phyloP scores from a whole-genome alignment of 2,888 invertebrate species.

The Herminia tarsipennalis region DNA sequence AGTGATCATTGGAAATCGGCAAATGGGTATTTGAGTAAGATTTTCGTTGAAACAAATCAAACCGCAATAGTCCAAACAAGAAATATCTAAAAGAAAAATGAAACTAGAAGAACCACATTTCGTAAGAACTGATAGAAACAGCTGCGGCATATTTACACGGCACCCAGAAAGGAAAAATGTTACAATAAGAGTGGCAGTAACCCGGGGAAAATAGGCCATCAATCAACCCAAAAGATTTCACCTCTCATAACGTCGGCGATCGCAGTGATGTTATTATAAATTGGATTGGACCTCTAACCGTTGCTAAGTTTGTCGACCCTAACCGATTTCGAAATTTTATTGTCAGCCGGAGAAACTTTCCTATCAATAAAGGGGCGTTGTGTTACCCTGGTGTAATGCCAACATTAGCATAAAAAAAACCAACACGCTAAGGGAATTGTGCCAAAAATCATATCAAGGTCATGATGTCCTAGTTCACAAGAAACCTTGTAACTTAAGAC shows the following conservation, averaged over 20 bases:
- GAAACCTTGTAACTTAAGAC: conserved; percentile 15
- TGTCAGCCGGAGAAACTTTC: conserved; percentile 28
- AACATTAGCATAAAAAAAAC: conserved; percentile 33
- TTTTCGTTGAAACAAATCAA: too few species aligned
- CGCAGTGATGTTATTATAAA: conserved; percentile 54
- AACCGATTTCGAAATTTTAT: conserved; percentile 32
- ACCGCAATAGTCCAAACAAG: too few species aligned
- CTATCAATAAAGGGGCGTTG: conserved; percentile 13
- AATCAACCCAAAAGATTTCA: conserved; percentile 54
- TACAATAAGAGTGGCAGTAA: conserved; percentile 42
- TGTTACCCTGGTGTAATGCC: conserved; percentile 20
- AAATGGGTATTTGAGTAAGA: too few species aligned
- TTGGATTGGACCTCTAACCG: conserved; percentile 48
- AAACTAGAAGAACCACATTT: too few species aligned
- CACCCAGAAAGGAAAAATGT: not conserved
- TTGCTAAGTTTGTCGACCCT: conserved; percentile 33
- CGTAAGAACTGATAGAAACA: not conserved
- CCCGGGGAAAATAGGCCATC: conserved; percentile 47
- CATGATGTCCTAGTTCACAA: conserved; percentile 27
- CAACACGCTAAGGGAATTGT: conserved; percentile 16
- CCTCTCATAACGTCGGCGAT: conserved; percentile 47
- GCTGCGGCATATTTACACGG: not conserved
- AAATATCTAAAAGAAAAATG: too few species aligned
- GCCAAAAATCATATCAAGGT: conserved; percentile 42
- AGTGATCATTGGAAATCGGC: too few species aligned